Evolutionary conservation across 2,113 vertebrate species (phyloP), one percentile per base, ranked within the genome.

Genomic region (Psittacula cyanocephala): DNA sequence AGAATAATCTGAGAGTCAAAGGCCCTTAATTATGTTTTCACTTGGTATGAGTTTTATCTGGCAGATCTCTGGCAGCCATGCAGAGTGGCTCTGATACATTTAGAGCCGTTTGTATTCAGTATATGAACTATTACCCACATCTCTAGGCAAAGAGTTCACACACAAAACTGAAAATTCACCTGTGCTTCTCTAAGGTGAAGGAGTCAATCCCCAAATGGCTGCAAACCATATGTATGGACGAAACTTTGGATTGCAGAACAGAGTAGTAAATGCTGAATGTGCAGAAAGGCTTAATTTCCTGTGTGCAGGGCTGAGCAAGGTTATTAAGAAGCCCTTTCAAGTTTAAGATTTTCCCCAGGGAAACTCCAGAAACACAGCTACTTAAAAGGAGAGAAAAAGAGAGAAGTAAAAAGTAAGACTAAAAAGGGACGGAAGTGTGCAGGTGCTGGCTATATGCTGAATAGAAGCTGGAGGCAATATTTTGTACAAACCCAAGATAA

Each of bases 231-330:
- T 79, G 74, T 79, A 70, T 37, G 43, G 81, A 80, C 3, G 27
- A 98, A 97, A 96, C 63, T 91, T 62, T 72, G 90, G 95, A 88
- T 91, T 92, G 83, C 95, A 93, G 95, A 91, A 80, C 75, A 82
- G 78, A 81, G 33, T 7, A 52, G 77, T 86, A 96, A 89, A 59
- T 86, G 97, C 97, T 98, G 97, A 98, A 93, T 97, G 86, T 96
- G 96, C 98, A 98, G 93, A 96, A 97, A 78, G 90, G 70, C 92
- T 96, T 97, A 94, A 97, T 98, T 98, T 97, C 95, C 96, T 93
- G 53, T 86, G 81, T 41, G 88, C 39, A 78, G 86, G 94, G 88
- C 93, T 93, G 93, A 97, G 93, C 96, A 97, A 97, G 92, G 95
- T 97, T 97, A 97, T 98, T 97, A 97, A 96, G 95, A 96, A 94